Conservation (phyloP, 2,797 vertebrate genomes). For the Potorous gilbertii region DNA sequence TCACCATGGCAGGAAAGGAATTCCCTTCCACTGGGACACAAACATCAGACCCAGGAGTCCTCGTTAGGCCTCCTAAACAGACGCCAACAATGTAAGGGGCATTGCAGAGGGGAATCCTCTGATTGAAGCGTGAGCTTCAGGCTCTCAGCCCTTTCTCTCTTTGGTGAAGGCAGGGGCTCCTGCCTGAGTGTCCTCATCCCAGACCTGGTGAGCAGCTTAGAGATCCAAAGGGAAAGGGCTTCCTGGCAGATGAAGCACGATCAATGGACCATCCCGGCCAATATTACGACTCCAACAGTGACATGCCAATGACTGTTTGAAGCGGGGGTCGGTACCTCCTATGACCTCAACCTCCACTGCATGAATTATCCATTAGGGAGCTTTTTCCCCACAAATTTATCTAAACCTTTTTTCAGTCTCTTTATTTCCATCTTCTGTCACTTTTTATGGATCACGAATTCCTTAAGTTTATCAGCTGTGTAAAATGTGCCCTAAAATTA, state of each 20-base stretch:
- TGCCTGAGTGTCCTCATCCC: background rate
- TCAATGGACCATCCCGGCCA: background rate
- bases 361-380: background rate
- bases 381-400: background rate
- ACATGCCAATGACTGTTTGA: background rate
- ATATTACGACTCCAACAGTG: background rate
- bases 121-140: background rate
- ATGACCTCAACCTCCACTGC: background rate
- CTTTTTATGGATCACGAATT: background rate
- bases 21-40: background rate
- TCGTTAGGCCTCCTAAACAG: background rate
- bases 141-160: background rate
- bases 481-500: background rate
- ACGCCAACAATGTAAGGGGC: background rate
- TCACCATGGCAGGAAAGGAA: background rate
- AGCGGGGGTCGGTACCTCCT: background rate
- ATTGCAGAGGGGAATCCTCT: background rate
- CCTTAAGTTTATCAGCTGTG: background rate
- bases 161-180: background rate
- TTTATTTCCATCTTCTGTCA: background rate
- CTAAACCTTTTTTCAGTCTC: background rate
- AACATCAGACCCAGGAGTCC: background rate
- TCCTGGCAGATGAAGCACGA: background rate
- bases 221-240: background rate
- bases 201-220: background rate